Base-by-base conservation (phyloP, 2,113 vertebrate genomes). In the Macroglossus sobrinus region DNA sequence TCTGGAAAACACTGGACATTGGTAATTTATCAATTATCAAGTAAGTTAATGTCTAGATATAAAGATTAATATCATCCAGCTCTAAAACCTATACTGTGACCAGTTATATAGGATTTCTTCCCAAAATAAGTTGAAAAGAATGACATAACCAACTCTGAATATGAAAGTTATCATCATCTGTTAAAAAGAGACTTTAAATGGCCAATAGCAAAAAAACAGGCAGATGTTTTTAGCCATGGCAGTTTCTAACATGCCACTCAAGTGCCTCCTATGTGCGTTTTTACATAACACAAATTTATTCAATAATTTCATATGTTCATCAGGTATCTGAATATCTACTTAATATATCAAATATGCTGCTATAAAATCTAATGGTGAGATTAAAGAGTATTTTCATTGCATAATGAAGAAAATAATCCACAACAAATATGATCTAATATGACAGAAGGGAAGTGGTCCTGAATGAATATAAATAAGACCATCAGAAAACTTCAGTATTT, bases 241-340 rank as follows among this genome's bases (percentile, higher is more conserved):
- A 97, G 84, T 98, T 98, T 98, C 94, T 97, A 98, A 94, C 91
- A 96, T 97, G 91, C 97, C 98, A 98, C 96, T 78, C 87, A 98
- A 99, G 98, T 99, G 98, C 98, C 98, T 99, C 66, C 81, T 96
- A 85, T 85, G 61, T 98, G 92, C 90, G 84, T 91, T 96, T 97
- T 96, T 93, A 79, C n/a, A 3, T 88, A 69, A 80, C 15, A 63
- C 57, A 3, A 47, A 6, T 30, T 84, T 61, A 87, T 97, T 84
- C 92, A 97, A 72, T 35, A 61, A 61, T 61, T 89, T n/a, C 26
- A 35, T 72, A 2, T 38, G 45, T 87, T 93, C 21, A 91, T 94
- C 47, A 80, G 89, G 30, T 92, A 69, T 95, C 81, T 89, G 71
- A 30, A 47, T 64, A 43, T 66, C 33, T 94, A 71, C 66, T 90